Conservation (phyloP, 1,140 invertebrate species). For the Formica exsecta region DNA sequence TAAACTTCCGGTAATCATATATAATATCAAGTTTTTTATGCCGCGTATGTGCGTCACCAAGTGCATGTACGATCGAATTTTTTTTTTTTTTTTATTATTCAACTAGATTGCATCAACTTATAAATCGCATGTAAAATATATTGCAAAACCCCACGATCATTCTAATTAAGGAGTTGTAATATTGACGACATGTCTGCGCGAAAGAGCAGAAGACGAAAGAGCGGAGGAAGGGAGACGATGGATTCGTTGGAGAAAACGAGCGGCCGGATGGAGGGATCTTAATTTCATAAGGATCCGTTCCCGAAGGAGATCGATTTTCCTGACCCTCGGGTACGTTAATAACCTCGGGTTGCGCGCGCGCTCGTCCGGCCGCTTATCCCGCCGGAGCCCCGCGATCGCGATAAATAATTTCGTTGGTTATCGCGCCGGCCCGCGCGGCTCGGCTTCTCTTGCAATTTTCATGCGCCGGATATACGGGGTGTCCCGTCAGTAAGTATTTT, state of each 20-base stretch:
- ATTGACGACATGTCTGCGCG: constrained; percentile 28
- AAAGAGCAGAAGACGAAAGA: constrained; percentile 39
- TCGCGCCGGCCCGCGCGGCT: constrained; percentile 42
- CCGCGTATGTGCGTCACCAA: too few relatives aligned
- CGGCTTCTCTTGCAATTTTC: constrained; percentile 60
- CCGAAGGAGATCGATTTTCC: constrained; percentile 69
- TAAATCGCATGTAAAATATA: constrained; percentile 21
- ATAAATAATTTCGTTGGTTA: constrained; percentile 70
- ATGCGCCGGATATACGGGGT: constrained; percentile 56
- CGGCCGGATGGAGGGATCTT: constrained; percentile 62
- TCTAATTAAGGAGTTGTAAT: constrained; percentile 24
- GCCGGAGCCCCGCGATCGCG: constrained; percentile 50
- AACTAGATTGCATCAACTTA: not conserved
- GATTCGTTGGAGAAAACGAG: constrained; percentile 29
- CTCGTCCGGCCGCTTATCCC: constrained; percentile 49
- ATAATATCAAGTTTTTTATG: not conserved
- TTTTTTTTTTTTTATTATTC: not conserved
- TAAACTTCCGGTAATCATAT: not conserved
- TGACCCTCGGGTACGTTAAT: constrained; percentile 70
- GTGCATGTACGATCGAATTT: not conserved
- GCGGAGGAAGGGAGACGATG: not conserved
- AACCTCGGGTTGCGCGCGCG: constrained; percentile 60
- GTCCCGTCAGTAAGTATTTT: constrained; percentile 44
- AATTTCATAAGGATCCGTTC: constrained; percentile 70
- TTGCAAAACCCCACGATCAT: not conserved